phyloP scores from a whole-genome alignment of 1,140 invertebrate genomes.

The Belonocnema kinseyi region DNA sequence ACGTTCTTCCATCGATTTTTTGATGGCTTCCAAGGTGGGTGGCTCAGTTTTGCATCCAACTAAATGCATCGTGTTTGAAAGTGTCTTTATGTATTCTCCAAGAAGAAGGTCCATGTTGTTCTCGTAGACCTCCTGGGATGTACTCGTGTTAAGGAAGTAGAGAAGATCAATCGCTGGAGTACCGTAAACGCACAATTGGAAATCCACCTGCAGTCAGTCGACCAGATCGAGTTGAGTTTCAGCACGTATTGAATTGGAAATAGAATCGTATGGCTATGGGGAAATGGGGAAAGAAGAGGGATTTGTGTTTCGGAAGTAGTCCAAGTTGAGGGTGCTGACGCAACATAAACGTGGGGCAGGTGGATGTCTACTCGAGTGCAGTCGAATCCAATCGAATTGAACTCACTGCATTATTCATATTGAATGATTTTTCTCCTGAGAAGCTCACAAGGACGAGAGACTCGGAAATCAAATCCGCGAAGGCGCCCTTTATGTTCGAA shows the following conservation, averaged over 20 bases:
- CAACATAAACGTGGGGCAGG: conserved; percentile 12
- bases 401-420: conserved; percentile 29
- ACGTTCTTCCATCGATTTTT: conserved; percentile 57
- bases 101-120: conserved; percentile 64
- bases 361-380: conserved; percentile 30
- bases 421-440: conserved; percentile 28
- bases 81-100: conserved; percentile 63
- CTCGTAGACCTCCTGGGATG: conserved; percentile 46
- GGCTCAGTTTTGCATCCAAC: conserved; percentile 64
- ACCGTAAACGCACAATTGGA: conserved; percentile 72
- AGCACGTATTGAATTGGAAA: conserved; percentile 61
- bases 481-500: too few relatives aligned
- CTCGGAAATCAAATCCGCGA: neutral
- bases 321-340: conserved; percentile 30
- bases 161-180: conserved; percentile 75
- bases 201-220: conserved; percentile 72
- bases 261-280: conserved; percentile 46
- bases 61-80: conserved; percentile 64
- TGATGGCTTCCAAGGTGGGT: conserved; percentile 67
- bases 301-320: conserved; percentile 61
- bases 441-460: neutral
- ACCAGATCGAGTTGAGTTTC: conserved; percentile 37
- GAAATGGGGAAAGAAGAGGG: conserved; percentile 32
- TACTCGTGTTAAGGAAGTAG: conserved; percentile 75
- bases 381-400: conserved; percentile 29